Evolutionary conservation across 2,797 vertebrate genomes (phyloP).

Genomic region (Argya squamiceps): DNA sequence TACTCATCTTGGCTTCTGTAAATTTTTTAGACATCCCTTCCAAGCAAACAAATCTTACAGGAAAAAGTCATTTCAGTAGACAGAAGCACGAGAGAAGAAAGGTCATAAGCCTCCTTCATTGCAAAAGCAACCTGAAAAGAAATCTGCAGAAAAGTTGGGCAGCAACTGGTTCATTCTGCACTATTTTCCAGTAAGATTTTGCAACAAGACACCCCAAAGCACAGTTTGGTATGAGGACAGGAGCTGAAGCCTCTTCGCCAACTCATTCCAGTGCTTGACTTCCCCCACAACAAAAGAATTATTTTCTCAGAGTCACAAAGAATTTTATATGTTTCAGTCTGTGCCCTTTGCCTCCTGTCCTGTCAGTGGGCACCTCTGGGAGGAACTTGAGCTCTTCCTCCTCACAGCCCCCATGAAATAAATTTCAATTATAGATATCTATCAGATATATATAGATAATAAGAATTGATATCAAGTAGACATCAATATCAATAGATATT

Average conservation of each 20-base stretch:
- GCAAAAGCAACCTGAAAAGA: not conserved
- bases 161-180: not conserved
- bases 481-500: rapidly evolving
- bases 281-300: not conserved
- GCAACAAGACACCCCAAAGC: not conserved
- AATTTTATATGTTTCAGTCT: not conserved
- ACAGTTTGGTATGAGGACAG: not conserved
- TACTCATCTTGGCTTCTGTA: not conserved
- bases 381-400: not conserved
- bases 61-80: not conserved
- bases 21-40: not conserved
- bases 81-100: not conserved
- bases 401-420: rapidly evolving
- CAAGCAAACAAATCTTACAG: not conserved
- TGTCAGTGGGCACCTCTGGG: not conserved
- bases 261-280: not conserved
- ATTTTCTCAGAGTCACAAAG: not conserved
- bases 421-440: not conserved
- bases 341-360: not conserved
- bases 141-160: not conserved
- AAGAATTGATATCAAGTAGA: not conserved
- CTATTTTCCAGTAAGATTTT: not conserved
- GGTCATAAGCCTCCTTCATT: not conserved
- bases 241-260: not conserved
- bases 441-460: not conserved